These are phyloP conservation scores for Lasioglossum leucozonium DNA, from an alignment of 2,888 invertebrate species.

Conservation along the genomic window DNA sequence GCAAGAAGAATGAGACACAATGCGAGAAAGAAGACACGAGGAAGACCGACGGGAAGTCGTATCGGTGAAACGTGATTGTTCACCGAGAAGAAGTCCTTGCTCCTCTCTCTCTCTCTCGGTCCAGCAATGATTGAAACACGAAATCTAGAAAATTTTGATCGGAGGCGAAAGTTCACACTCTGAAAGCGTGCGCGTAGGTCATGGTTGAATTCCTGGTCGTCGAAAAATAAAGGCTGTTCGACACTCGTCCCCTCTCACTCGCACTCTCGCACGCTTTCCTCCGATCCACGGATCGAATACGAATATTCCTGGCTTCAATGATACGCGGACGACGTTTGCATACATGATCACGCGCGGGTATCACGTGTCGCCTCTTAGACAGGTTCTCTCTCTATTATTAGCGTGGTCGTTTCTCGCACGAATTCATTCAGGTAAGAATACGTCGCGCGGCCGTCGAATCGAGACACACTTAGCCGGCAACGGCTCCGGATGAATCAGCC, in stretches of 20 bases:
- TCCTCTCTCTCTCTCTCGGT: no score
- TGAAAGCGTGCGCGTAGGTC: neutral
- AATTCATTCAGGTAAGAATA: conserved; percentile 1
- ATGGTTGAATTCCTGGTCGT: neutral
- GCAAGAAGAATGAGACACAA: no score
- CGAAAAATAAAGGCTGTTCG: neutral
- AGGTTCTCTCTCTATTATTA: neutral
- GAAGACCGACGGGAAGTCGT: conserved; percentile 24
- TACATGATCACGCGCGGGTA: conserved; percentile 33
- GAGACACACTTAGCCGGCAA: neutral
- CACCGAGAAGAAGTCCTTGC: conserved; percentile 16
- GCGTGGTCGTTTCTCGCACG: neutral
- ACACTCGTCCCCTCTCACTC: no score
- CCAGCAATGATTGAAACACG: no score
- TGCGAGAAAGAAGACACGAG: neutral
- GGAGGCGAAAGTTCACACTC: no score
- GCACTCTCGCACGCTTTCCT: neutral
- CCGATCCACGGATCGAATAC: conserved; percentile 17
- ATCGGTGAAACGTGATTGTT: conserved; percentile 32
- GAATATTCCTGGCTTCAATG: conserved; percentile 33
- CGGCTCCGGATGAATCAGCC: neutral
- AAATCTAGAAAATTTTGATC: no score
- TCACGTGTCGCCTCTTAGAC: conserved; percentile 29
- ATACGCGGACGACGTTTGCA: conserved; percentile 28
- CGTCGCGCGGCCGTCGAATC: neutral